phyloP scores from a whole-genome alignment of 1,140 invertebrate species.

The Heliothis subflexa region DNA sequence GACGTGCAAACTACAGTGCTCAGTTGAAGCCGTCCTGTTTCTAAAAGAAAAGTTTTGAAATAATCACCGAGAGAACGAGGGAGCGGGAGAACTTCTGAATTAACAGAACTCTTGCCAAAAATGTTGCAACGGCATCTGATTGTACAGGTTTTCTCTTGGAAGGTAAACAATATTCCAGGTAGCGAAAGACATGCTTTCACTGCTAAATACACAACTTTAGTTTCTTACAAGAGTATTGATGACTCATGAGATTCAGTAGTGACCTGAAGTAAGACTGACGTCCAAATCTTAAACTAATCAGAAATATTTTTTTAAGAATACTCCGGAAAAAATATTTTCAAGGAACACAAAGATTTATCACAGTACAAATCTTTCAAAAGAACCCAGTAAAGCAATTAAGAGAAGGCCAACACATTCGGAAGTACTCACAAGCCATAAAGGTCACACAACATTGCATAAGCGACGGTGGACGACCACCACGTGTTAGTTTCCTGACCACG shows the following conservation, averaged over 20 bases:
- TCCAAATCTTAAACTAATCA: neutral
- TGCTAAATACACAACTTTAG: neutral
- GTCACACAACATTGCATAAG: constrained; percentile 62
- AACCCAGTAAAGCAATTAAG: constrained; percentile 7
- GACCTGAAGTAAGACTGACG: neutral
- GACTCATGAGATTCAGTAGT: neutral
- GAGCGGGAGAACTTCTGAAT: constrained; percentile 62
- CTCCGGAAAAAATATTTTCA: neutral
- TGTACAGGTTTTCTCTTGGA: constrained; percentile 30
- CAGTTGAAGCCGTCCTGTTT: constrained; percentile 35
- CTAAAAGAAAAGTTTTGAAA: constrained; percentile 57
- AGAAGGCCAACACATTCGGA: constrained; percentile 1
- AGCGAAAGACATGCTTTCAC: neutral
- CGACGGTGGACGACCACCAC: constrained; percentile 50
- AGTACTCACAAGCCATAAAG: constrained; percentile 47
- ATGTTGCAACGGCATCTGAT: constrained; percentile 46
- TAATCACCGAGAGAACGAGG: constrained; percentile 49
- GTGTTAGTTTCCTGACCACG: constrained; percentile 66
- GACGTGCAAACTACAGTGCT: constrained; percentile 49
- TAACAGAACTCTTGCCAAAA: constrained; percentile 64
- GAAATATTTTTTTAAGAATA: neutral
- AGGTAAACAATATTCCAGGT: constrained; percentile 49
- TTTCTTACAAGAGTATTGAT: neutral
- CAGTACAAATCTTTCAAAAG: neutral
- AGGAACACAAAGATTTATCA: neutral